Evolutionary conservation across 35 echinoderm and acorn worm species (phyloP), one percentile per base, ranked within the genome.

Genomic region (Apostichopus parvimensis): DNA sequence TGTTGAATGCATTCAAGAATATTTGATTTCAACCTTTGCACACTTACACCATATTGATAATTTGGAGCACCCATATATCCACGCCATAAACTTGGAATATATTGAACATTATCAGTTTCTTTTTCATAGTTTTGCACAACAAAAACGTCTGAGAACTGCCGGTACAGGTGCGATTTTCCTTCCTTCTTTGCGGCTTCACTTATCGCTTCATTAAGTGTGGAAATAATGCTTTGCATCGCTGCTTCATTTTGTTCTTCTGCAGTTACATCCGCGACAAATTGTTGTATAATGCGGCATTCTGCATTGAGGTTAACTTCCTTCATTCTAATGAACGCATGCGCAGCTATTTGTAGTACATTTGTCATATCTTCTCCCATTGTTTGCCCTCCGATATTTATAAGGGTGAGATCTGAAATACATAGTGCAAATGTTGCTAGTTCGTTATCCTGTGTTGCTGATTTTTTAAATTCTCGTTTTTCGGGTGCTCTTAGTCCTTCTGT

Each of bases 111-210:
- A 15, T 22, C 53, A 14, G 55, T 20, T 15, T 66, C 5, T 9
- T 54, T 45, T 57, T 77, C 54, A 52, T 91, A 73, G 20, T 79
- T 57, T 79, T 79, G 54, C 8, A 91, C 54, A 56, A 55, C 53
- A 57, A 91, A 78, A 6, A 91, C 89, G 77, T 91, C 89, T n/a
- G 89, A 91, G 77, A 91, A 91, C n/a, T 56, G 20, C 79, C 56
- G 8, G 23, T 79, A 91, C 54, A 22, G 56, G 6, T 77, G 34
- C 45, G 18, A 26, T 56, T 57, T 57, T 13, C 77, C 89, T 78
- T 78, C 89, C 9, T 59, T 53, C 12, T 45, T 78, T 9, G 89
- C 89, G 17, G 55, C 77, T 13, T 11, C 23, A 11, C 60, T 1
- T 13, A 79, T 91, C 2, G 73, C 60, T 54, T 91, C 89, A 76